These are phyloP conservation scores for Recurvirostra avosetta DNA, from an alignment of 2,113 vertebrate species.

Conservation along the genomic window DNA sequence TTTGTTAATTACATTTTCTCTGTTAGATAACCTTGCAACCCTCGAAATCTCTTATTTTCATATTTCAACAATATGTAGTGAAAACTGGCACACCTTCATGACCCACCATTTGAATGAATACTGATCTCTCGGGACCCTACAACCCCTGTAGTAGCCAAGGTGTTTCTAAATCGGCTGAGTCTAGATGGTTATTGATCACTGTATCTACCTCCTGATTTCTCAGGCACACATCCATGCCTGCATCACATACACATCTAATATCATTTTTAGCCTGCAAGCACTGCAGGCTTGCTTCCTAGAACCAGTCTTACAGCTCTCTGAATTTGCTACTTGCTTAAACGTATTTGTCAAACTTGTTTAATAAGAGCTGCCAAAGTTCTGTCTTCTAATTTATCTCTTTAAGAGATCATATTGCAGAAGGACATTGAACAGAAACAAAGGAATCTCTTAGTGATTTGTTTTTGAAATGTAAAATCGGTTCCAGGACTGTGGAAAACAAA, in stretches of 20 bases:
- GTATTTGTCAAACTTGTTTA: not conserved
- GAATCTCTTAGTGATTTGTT: not conserved
- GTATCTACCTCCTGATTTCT: not conserved
- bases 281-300: not conserved
- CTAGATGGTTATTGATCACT: not conserved
- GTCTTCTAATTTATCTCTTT: not conserved
- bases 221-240: not conserved
- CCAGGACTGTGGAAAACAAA: not conserved
- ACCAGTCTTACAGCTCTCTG: not conserved
- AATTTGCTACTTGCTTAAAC: not conserved
- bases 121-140: not conserved
- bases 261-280: not conserved
- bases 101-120: not conserved
- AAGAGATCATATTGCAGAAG: not conserved
- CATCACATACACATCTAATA: not conserved
- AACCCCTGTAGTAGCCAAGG: not conserved
- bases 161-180: not conserved
- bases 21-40: not conserved
- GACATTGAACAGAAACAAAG: not conserved
- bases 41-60: not conserved
- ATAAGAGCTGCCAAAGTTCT: not conserved
- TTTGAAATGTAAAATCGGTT: not conserved
- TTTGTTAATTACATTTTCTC: not conserved
- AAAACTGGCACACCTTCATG: not conserved
- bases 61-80: not conserved